Base-by-base conservation (phyloP, 2,113 vertebrate genomes). In the Pimephales promelas region DNA sequence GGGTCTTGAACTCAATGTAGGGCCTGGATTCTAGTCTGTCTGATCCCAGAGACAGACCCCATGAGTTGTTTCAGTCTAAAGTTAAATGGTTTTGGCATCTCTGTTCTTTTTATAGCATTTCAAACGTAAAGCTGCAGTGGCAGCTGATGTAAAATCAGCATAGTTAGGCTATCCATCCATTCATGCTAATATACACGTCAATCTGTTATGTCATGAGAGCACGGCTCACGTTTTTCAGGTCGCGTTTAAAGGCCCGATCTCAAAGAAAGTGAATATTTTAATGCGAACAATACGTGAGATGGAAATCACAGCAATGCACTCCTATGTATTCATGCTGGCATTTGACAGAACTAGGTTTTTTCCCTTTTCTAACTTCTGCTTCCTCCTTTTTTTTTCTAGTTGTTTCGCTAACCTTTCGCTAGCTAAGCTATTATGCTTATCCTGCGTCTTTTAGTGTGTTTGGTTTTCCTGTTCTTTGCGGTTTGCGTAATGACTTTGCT, bases 21-120 rank as follows among this genome's bases (percentile, higher is more conserved):
- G 14, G 20, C 20, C 26, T 34, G 45, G 10, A 5, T 49, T 43
- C 5, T 72, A 54, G 64, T 45, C 13, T 82, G 36, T 71, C 68
- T 24, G 40, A 24, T 72, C 68, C 24, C 54, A 47, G 74, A 77
- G 20, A 59, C 11, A 54, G 28, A 54, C 64, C 18, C 4, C 28
- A n/a, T 36, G 20, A 45, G 68, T 72, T 45, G 40, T 72, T 72
- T 72, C 68, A 14, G 68, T 45, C 68, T 45, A 72, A 72, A 72
- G 68, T 72, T 26, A 14, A 72, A 72, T 14, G 40, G 36, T 72
- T 72, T 10, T 72, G 22, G 68, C 68, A 45, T 72, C 22, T 14
- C 68, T 8, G 68, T 72, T 72, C 68, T 45, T 43, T 68, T 72
- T 72, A 72, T 72, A 72, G 40, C 68, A 8, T 26, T 43, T 72